A percentile compares a stretch with the other conserved stretches of the same genome.
phyloP scores from a whole-genome alignment of 2,113 vertebrate genomes.

The Albula glossodonta region DNA sequence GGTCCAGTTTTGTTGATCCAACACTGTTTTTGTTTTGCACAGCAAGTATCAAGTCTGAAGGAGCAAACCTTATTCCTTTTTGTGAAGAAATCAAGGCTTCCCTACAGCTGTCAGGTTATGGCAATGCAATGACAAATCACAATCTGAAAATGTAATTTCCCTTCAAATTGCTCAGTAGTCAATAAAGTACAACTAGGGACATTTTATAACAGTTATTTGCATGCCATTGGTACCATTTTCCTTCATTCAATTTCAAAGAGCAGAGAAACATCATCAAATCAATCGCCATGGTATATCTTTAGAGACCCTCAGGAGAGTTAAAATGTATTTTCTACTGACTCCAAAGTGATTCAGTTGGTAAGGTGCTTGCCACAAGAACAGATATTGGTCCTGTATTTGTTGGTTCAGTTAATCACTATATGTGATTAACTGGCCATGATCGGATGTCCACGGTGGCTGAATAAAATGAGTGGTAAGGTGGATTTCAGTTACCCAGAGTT shows the following conservation, averaged over 20 bases:
- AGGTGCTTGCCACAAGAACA: not conserved
- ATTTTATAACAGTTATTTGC: conserved; percentile 25
- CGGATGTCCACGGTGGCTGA: no score
- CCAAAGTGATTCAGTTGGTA: not conserved
- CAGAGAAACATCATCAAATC: conserved; percentile 21
- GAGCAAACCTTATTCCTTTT: not conserved
- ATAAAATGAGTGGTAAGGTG: no score
- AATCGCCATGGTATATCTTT: conserved; percentile 9
- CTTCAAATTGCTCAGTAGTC: conserved; percentile 33
- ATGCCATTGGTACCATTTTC: conserved; percentile 29
- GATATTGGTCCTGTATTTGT: not conserved
- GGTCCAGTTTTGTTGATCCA: no score
- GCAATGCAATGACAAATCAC: conserved; percentile 32
- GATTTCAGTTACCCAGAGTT: no score
- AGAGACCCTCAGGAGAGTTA: not conserved
- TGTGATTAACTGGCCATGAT: not conserved
- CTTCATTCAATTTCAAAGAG: not conserved
- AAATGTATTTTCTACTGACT: not conserved
- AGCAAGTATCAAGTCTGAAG: not conserved
- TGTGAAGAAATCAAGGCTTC: conserved; percentile 13
- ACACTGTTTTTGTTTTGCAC: no score
- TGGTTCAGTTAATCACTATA: not conserved
- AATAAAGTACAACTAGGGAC: conserved; percentile 26
- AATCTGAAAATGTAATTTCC: conserved; percentile 38
- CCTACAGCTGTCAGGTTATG: conserved; percentile 8